Percentiles rank a stretch among this genome's conserved stretches.
Evolutionary conservation across 2,113 vertebrate genomes (phyloP).

Genomic region (Xiphophorus maculatus): DNA sequence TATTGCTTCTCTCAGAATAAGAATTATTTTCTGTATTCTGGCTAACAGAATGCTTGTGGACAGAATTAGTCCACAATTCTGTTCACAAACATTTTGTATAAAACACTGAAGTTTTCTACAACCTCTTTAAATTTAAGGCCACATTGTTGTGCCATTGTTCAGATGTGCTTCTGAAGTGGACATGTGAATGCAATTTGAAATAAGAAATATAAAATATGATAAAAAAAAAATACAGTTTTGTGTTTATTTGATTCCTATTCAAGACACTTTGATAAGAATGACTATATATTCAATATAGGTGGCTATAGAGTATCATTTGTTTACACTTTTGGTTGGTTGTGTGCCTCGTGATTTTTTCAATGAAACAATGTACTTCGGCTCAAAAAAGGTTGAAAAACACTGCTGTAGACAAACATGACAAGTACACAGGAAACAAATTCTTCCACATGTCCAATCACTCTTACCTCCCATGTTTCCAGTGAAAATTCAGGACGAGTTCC

Average conservation of each 20-base stretch:
- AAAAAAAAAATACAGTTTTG: not conserved
- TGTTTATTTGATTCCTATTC: not conserved
- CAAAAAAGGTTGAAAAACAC: not conserved
- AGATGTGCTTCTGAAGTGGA: too few species aligned
- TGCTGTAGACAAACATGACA: slow-evolving; percentile 32
- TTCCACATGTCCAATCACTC: slow-evolving; percentile 25
- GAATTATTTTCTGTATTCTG: too few species aligned
- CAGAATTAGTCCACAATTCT: too few species aligned
- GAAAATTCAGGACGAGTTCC: slow-evolving; percentile 38
- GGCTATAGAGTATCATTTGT: not conserved
- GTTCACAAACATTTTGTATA: too few species aligned
- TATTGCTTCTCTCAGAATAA: too few species aligned
- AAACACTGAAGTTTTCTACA: too few species aligned
- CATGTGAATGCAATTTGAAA: too few species aligned
- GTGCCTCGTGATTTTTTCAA: slow-evolving; percentile 1
- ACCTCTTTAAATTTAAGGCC: too few species aligned
- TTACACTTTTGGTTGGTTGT: not conserved
- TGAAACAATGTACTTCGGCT: not conserved
- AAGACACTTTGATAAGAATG: not conserved
- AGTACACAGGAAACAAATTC: slow-evolving; percentile 58
- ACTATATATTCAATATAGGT: not conserved
- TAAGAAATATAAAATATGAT: too few species aligned
- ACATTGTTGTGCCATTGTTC: too few species aligned
- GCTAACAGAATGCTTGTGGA: too few species aligned
- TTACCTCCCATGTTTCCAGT: slow-evolving; percentile 37